phyloP scores from a whole-genome alignment of 1,140 invertebrate species.

The Orius insidiosus region DNA sequence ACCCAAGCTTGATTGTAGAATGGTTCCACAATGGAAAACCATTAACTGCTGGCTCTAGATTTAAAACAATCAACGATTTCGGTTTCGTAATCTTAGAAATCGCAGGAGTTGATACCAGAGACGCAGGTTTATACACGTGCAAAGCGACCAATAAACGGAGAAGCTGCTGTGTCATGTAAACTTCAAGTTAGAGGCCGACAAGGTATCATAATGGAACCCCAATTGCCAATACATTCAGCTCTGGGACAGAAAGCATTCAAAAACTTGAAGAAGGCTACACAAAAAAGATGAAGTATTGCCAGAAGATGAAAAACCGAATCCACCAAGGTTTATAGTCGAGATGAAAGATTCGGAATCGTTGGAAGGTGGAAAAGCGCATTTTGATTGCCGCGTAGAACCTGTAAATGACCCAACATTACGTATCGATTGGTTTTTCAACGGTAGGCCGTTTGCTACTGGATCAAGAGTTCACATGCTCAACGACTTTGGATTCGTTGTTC shows the following conservation, averaged over 20 bases:
- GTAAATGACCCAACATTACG: constrained; percentile 70
- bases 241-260: constrained; percentile 74
- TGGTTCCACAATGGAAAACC: constrained; percentile 94
- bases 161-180: constrained; percentile 71
- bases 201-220: constrained; percentile 79
- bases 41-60: constrained; percentile 65
- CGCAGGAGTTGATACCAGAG: constrained; percentile 68
- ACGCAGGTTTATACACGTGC: constrained; percentile 78
- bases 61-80: constrained; percentile 86
- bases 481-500: constrained; percentile 81
- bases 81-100: constrained; percentile 87
- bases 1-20: constrained; percentile 82
- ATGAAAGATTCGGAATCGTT: constrained; percentile 46
- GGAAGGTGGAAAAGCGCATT: constrained; percentile 76
- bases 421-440: constrained; percentile 90
- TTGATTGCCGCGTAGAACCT: constrained; percentile 79
- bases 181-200: constrained; percentile 68
- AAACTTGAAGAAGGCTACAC: constrained; percentile 71
- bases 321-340: constrained; percentile 34
- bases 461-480: constrained; percentile 79
- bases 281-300: constrained; percentile 65
- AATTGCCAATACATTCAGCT: constrained; percentile 66
- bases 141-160: constrained; percentile 79
- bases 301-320: constrained; percentile 71
- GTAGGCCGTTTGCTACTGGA: constrained; percentile 69